phyloP scores from a whole-genome alignment of 1,140 invertebrate genomes.

The Zaprionus lachaisei region DNA sequence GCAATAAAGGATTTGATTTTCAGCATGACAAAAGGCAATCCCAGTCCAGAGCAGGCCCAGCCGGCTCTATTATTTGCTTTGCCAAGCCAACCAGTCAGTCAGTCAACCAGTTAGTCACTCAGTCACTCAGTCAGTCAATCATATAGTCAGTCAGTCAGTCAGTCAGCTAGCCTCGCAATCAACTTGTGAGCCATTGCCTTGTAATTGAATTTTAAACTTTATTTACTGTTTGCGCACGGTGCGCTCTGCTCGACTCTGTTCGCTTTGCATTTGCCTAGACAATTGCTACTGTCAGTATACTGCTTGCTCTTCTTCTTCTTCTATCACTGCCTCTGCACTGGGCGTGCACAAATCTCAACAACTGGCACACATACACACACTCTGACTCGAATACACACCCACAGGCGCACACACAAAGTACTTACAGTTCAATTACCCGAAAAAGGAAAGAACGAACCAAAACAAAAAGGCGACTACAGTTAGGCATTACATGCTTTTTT shows the following conservation, averaged over 20 bases:
- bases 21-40: conserved; percentile 73
- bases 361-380: conserved; percentile 4
- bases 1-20: conserved; percentile 83
- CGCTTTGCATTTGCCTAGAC: conserved; percentile 49
- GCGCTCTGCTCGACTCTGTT: conserved; percentile 9
- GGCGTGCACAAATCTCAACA: conserved; percentile 39
- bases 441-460: conserved; percentile 12
- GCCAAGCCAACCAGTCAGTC: conserved; percentile 29
- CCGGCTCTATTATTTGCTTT: conserved; percentile 69
- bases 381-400: neutral
- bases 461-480: neutral
- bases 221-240: conserved; percentile 69
- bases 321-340: conserved; percentile 3
- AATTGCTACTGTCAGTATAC: conserved; percentile 23
- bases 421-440: conserved; percentile 79
- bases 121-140: conserved; percentile 9
- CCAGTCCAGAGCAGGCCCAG: conserved; percentile 30
- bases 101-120: conserved; percentile 24
- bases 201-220: conserved; percentile 82
- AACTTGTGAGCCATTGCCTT: conserved; percentile 73
- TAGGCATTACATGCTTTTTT: conserved; percentile 38
- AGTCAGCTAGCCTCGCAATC: conserved; percentile 54
- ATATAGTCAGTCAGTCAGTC: conserved; percentile 21
- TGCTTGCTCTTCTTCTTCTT: conserved; percentile 10
- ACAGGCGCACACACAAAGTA: conserved; percentile 48